These are phyloP conservation scores for Desmophyllum pertusum DNA, from an alignment of 92 coral and sea anemone species.

Conservation along the genomic window DNA sequence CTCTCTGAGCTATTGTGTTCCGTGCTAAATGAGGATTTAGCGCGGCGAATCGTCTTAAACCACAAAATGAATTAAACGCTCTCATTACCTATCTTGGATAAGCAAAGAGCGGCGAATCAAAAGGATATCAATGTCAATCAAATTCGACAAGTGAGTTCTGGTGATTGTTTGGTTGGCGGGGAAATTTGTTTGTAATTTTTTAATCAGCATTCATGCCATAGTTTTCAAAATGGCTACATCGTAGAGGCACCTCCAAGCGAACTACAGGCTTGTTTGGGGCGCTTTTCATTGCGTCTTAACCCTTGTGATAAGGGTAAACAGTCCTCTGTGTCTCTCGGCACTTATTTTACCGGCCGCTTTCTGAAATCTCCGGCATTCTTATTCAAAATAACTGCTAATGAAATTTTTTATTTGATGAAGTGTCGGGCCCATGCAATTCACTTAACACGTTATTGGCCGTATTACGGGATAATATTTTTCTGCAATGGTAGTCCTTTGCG, in stretches of 20 bases:
- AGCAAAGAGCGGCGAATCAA: constrained; percentile 85
- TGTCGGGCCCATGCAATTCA: constrained; percentile 80
- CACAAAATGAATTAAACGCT: constrained; percentile 84
- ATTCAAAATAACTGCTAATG: constrained; percentile 84
- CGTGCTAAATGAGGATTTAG: constrained; percentile 72
- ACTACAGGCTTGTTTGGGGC: background rate
- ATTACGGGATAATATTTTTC: constrained; percentile 72
- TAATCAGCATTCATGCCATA: constrained; percentile 81
- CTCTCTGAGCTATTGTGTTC: constrained; percentile 49
- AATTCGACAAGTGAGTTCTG: constrained; percentile 84
- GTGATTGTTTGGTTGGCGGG: constrained; percentile 91
- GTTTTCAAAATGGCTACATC: constrained; percentile 62
- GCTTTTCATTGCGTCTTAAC: constrained; percentile 23
- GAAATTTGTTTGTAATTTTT: constrained; percentile 93
- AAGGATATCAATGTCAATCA: constrained; percentile 90
- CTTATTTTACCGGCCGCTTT: constrained; percentile 22
- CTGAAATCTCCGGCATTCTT: constrained; percentile 50
- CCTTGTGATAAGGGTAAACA: background rate
- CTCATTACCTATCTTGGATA: constrained; percentile 90
- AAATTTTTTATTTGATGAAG: constrained; percentile 91
- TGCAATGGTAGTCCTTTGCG: constrained; percentile 53
- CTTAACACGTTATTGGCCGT: constrained; percentile 90
- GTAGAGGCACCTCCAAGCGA: constrained; percentile 4
- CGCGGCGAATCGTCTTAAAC: constrained; percentile 73
- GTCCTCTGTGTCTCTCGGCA: background rate